Evolutionary conservation across 2,113 vertebrate species (phyloP), one percentile per base, ranked within the genome.

Genomic region (Phyllostomus discolor): DNA sequence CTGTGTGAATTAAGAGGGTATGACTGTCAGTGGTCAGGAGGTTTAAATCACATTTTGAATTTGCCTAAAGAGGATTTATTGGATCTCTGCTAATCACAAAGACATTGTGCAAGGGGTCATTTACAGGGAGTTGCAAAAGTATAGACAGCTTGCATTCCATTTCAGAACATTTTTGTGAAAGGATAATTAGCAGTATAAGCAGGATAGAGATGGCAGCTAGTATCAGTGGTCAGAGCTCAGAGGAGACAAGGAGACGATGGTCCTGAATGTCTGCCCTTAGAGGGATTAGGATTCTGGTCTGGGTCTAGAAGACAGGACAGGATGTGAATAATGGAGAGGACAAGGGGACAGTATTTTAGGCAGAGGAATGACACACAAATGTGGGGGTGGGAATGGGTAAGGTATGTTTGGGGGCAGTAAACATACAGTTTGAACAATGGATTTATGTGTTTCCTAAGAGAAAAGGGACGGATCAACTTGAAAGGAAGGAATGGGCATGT

Each of bases 31-130:
- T 67, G 48, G 70, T 82, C 62, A 73, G 85, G 73, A 59, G 43
- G 69, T 90, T 88, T 89, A 89, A 91, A 91, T 90, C 50, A 38
- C 41, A 73, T 70, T 96, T 94, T 69, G 35, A 82, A 86, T 93
- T 86, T 91, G 54, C 67, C 52, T 69, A 31, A 73, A 52, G 57
- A 93, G 84, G 73, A 95, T 89, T 95, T 96, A 59, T 76, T 89
- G n/a, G 31, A 80, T 92, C 90, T 76, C 31, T 94, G 17, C 33
- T 79, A 75, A 93, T 80, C 62, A 33, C 2, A 69, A 83, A 80
- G 73, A 88, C 38, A 26, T 73, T 82, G 28, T 57, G 43, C 50
- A 22, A 70, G 28, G 50, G 54, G 6, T 83, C 59, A 20, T 66
- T 85, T 91, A 57, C 9, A 80, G 48, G 46, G 48, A 10, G 19